phyloP scores from a whole-genome alignment of 2,888 invertebrate genomes.

The Polietes domitor region DNA sequence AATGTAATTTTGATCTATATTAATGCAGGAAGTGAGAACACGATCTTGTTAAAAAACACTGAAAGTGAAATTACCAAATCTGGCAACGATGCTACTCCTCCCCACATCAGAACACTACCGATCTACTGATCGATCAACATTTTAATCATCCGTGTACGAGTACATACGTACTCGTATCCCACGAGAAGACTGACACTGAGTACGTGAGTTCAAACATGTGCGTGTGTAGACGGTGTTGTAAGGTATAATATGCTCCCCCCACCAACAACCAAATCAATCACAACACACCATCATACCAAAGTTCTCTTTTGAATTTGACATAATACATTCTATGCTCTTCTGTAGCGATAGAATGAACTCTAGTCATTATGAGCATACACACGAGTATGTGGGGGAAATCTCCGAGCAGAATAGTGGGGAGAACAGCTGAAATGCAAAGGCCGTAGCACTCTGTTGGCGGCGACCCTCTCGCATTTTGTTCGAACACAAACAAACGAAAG shows the following conservation, averaged over 20 bases:
- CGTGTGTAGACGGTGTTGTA: not conserved
- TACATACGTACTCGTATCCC: not conserved
- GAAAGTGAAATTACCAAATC: not conserved
- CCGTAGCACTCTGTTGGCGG: too few species aligned
- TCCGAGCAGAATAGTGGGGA: too few species aligned
- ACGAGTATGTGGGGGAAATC: too few species aligned
- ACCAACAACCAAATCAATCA: too few species aligned
- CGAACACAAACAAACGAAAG: conserved; percentile 37
- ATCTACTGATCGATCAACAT: not conserved
- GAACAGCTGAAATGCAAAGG: too few species aligned
- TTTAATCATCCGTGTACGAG: not conserved
- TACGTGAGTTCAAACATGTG: not conserved
- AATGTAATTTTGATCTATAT: too few species aligned
- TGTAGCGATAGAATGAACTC: not conserved
- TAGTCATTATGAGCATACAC: too few species aligned
- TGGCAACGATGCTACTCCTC: not conserved
- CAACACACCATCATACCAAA: not conserved
- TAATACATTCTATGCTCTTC: not conserved
- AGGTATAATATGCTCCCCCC: not conserved
- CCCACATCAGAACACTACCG: too few species aligned
- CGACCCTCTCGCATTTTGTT: not conserved
- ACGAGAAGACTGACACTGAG: not conserved
- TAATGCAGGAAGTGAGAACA: too few species aligned
- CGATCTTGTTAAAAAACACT: too few species aligned
- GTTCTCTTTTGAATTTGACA: conserved; percentile 10